phyloP scores from a whole-genome alignment of 1,140 invertebrate genomes.

The Chrysomallon squamiferum region DNA sequence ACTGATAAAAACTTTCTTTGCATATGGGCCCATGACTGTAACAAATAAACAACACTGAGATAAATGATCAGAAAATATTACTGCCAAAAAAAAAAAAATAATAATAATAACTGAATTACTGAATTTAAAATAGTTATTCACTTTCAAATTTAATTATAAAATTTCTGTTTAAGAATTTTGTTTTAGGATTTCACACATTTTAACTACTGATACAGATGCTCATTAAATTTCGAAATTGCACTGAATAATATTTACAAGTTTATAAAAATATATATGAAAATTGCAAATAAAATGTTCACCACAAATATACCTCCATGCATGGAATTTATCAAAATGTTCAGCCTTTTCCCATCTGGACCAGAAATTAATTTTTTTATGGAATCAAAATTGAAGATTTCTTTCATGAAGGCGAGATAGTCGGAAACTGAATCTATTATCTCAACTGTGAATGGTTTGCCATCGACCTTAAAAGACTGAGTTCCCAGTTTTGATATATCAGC shows the following conservation, averaged over 20 bases:
- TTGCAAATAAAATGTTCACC: not conserved
- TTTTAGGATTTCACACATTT: no score
- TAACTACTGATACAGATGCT: no score
- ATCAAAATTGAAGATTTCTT: slow-evolving; percentile 95
- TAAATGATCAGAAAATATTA: no score
- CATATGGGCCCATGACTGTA: slow-evolving; percentile 95
- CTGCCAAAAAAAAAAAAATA: no score
- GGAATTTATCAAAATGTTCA: slow-evolving; percentile 89
- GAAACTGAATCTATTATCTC: slow-evolving; percentile 91
- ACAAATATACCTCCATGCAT: slow-evolving; percentile 86
- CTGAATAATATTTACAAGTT: no score
- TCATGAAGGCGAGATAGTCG: slow-evolving; percentile 93
- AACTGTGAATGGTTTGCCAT: slow-evolving; percentile 78
- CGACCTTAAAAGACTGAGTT: slow-evolving; percentile 68
- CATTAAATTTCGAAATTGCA: no score
- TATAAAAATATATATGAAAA: no score
- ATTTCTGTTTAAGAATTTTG: no score
- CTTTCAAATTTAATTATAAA: no score
- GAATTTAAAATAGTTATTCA: no score
- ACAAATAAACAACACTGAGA: slow-evolving; percentile 40
- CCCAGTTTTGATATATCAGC: slow-evolving; percentile 80
- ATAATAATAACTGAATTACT: no score
- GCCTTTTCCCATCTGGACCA: slow-evolving; percentile 67
- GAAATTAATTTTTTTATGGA: slow-evolving; percentile 79
- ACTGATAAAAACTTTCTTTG: slow-evolving; percentile 84